Conservation (phyloP, 1,140 invertebrate species). For the Eriocheir sinensis region DNA sequence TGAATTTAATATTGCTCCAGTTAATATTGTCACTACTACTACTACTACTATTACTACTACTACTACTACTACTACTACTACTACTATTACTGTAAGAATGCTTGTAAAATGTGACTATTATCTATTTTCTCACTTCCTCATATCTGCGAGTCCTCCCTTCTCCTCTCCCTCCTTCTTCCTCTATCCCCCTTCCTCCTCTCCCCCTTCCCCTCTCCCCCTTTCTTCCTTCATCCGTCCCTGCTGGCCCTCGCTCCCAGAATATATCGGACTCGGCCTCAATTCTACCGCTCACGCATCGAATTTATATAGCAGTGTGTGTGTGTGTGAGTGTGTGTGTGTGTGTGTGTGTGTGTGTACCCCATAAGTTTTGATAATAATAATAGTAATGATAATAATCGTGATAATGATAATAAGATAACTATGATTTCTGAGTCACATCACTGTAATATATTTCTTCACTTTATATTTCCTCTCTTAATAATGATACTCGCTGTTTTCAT, state of each 20-base stretch:
- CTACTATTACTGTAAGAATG: neutral
- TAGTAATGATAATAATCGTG: too few species aligned
- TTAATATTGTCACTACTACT: neutral
- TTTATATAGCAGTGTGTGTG: neutral
- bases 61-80: neutral
- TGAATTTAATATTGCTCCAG: too few species aligned
- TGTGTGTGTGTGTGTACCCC: slow-evolving; percentile 2
- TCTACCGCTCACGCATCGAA: neutral
- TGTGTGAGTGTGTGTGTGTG: neutral
- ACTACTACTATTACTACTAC: neutral
- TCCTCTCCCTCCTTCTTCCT: neutral
- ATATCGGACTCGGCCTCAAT: neutral
- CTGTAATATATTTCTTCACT: too few species aligned
- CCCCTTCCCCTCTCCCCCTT: too few species aligned
- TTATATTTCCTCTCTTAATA: neutral
- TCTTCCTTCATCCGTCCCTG: neutral
- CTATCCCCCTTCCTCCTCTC: too few species aligned
- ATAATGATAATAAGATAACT: too few species aligned
- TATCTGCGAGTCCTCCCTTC: too few species aligned
- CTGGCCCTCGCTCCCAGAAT: neutral
- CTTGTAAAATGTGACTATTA: too few species aligned
- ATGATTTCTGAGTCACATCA: too few species aligned
- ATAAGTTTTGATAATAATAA: too few species aligned
- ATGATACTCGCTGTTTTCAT: neutral
- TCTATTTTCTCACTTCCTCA: neutral